These are phyloP conservation scores for Saturnia japonica DNA, from an alignment of 2,888 invertebrate genomes.

Conservation along the genomic window DNA sequence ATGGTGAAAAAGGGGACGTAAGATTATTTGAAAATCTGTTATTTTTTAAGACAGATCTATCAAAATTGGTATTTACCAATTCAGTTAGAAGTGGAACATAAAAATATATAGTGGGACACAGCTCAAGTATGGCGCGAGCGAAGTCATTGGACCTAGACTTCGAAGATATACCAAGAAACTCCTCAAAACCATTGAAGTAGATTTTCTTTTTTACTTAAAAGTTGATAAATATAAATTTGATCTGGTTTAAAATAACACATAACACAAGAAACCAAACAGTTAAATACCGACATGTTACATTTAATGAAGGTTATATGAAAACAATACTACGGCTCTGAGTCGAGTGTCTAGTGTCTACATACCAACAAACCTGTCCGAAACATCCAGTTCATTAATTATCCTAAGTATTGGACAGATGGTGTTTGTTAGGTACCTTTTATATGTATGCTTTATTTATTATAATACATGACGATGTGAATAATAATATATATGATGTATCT, in stretches of 20 bases:
- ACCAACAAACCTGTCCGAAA: slow-evolving; percentile 44
- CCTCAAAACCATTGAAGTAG: too few relatives aligned
- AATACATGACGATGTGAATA: slow-evolving; percentile 1
- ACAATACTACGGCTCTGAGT: slow-evolving; percentile 28
- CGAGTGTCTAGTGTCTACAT: slow-evolving; percentile 42
- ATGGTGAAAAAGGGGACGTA: too few relatives aligned
- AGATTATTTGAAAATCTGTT: too few relatives aligned
- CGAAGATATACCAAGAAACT: too few relatives aligned
- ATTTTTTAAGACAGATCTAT: too few relatives aligned
- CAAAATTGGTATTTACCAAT: too few relatives aligned
- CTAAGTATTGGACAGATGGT: slow-evolving; percentile 48
- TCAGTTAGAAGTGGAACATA: too few relatives aligned
- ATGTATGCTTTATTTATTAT: slow-evolving; percentile 3
- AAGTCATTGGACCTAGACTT: too few relatives aligned
- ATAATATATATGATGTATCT: not conserved
- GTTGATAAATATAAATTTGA: not conserved
- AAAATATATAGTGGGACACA: too few relatives aligned
- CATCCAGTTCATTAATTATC: slow-evolving; percentile 49
- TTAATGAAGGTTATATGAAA: not conserved
- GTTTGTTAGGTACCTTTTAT: slow-evolving; percentile 15
- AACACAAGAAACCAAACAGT: not conserved
- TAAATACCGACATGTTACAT: not conserved
- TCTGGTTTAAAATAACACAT: not conserved
- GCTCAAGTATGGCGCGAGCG: too few relatives aligned
- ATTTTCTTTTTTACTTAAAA: too few relatives aligned